phyloP scores from a whole-genome alignment of 2,113 vertebrate species.

The Gnathochromis pfefferi region DNA sequence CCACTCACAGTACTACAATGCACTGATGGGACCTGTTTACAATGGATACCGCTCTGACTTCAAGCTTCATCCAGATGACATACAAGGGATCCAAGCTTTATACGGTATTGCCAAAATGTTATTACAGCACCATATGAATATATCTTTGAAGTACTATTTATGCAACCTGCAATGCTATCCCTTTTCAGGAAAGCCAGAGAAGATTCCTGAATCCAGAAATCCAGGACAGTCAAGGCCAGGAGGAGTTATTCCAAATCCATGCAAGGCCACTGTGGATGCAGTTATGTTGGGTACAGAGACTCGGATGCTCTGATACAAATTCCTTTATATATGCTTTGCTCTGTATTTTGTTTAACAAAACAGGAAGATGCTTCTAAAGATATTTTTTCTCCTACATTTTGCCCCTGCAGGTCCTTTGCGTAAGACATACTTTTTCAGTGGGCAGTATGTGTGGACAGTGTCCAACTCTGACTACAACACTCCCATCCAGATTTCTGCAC shows the following conservation, averaged over 20 bases:
- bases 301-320: not conserved
- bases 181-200: slow-evolving; percentile 62
- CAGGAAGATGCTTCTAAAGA: not conserved
- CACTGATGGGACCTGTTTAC: slow-evolving; percentile 82
- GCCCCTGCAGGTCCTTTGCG: slow-evolving; percentile 63
- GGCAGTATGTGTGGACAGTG: slow-evolving; percentile 77
- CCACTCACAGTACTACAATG: slow-evolving; percentile 73
- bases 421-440: slow-evolving; percentile 80
- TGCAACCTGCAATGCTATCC: not conserved
- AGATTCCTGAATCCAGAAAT: not conserved
- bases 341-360: not conserved
- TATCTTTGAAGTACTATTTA: not conserved
- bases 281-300: slow-evolving; percentile 71
- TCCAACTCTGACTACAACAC: slow-evolving; percentile 65
- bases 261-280: slow-evolving; percentile 73
- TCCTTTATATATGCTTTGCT: not conserved
- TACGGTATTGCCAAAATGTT: slow-evolving; percentile 65
- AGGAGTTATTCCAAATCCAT: slow-evolving; percentile 63
- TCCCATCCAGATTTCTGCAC: slow-evolving; percentile 60
- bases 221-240: not conserved
- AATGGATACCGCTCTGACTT: slow-evolving; percentile 74
- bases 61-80: slow-evolving; percentile 77
- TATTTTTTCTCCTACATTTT: not conserved
- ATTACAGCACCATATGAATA: not conserved
- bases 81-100: slow-evolving; percentile 78